phyloP scores from a whole-genome alignment of 2,797 vertebrate genomes.

The Danio albolineatus region DNA sequence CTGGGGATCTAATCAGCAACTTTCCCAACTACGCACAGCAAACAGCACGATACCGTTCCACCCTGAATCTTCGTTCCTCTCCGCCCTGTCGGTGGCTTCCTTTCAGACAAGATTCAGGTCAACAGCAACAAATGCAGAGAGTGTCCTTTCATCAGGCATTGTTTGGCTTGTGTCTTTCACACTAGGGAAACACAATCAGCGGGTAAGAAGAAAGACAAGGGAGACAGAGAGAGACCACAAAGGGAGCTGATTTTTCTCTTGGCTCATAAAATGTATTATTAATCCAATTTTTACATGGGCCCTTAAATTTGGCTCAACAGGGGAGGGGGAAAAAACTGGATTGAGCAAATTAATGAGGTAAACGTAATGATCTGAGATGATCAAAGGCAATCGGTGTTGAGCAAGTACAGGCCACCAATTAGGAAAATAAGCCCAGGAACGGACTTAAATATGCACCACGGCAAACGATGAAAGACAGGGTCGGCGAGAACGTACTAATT shows the following conservation, averaged over 20 bases:
- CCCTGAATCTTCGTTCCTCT: slow-evolving; percentile 28
- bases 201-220: slow-evolving; percentile 46
- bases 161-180: slow-evolving; percentile 59
- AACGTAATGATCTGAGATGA: slow-evolving; percentile 87
- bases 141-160: slow-evolving; percentile 61
- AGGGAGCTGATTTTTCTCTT: slow-evolving; percentile 73
- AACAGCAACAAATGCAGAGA: slow-evolving; percentile 54
- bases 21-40: neutral
- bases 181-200: slow-evolving; percentile 60
- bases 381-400: slow-evolving; percentile 85
- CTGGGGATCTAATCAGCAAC: slow-evolving; percentile 27
- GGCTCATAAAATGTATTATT: slow-evolving; percentile 81
- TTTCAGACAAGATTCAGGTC: slow-evolving; percentile 54
- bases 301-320: slow-evolving; percentile 66
- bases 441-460: slow-evolving; percentile 80
- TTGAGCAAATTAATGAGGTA: slow-evolving; percentile 85
- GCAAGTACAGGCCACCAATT: slow-evolving; percentile 85
- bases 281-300: slow-evolving; percentile 78
- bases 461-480: slow-evolving; percentile 82
- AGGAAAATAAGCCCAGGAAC: slow-evolving; percentile 83
- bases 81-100: slow-evolving; percentile 48
- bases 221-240: slow-evolving; percentile 66
- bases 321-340: slow-evolving; percentile 65
- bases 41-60: slow-evolving; percentile 9
- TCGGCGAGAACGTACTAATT: slow-evolving; percentile 84